phyloP scores from a whole-genome alignment of 2,113 vertebrate genomes.

The Falcunculus frontatus region DNA sequence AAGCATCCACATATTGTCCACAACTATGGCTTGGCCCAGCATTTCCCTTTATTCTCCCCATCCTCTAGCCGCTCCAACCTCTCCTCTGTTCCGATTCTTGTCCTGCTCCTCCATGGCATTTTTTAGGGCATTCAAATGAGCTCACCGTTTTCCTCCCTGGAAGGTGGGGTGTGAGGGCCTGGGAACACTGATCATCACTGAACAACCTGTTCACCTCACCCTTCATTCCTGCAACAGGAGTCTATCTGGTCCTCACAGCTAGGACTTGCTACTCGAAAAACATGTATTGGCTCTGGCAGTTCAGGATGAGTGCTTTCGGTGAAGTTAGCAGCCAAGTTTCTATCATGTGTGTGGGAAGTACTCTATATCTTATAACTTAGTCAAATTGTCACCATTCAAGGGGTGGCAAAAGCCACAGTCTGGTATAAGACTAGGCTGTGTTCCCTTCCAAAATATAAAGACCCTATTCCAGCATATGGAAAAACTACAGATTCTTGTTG shows the following conservation, averaged over 20 bases:
- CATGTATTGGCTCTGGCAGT: neutral
- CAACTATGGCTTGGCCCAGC: neutral
- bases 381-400: neutral
- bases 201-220: neutral
- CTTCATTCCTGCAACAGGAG: neutral
- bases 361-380: neutral
- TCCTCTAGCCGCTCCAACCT: neutral
- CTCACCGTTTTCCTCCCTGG: neutral
- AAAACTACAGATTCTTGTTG: neutral
- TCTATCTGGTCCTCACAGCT: neutral
- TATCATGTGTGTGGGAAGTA: constrained; percentile 34
- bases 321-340: constrained; percentile 43
- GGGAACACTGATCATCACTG: neutral
- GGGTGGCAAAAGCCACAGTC: constrained; percentile 38
- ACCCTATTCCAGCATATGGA: neutral
- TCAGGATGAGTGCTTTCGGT: neutral
- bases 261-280: neutral
- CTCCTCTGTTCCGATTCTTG: neutral
- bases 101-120: neutral
- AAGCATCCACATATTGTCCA: neutral
- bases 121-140: neutral
- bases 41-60: neutral
- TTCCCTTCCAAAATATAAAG: constrained; percentile 28
- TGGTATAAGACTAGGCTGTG: neutral
- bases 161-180: neutral